Conservation (phyloP, 2,113 vertebrate species). For the Halcyon senegalensis region DNA sequence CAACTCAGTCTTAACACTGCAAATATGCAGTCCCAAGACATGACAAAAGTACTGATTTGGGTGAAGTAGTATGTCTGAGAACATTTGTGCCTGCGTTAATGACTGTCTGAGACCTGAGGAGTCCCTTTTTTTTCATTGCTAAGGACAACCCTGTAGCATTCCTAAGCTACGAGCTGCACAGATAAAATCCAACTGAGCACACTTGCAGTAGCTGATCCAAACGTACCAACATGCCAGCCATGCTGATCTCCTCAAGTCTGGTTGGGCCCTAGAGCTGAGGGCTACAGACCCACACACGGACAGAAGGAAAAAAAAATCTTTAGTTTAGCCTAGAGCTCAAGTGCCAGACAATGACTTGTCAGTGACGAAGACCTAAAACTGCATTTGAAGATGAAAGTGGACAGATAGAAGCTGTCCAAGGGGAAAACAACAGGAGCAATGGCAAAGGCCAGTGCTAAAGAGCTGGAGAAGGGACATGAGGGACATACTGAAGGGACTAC, state of each 20-base stretch:
- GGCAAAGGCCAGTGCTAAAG: neutral
- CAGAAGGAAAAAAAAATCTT: neutral
- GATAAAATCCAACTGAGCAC: neutral
- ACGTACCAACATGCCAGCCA: rapidly evolving
- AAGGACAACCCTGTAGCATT: neutral
- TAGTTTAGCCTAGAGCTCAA: neutral
- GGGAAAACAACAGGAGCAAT: neutral
- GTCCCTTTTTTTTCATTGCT: neutral
- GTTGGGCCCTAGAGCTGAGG: neutral
- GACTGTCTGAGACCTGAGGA: neutral
- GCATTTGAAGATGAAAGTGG: neutral
- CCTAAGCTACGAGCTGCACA: neutral
- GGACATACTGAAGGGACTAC: neutral
- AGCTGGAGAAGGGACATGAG: neutral
- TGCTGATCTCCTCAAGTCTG: neutral
- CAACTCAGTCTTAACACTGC: neutral
- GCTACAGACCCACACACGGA: neutral
- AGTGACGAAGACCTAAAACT: neutral
- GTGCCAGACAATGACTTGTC: neutral
- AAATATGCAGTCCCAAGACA: neutral
- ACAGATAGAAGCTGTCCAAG: neutral
- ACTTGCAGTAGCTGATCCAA: neutral
- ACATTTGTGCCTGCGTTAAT: neutral
- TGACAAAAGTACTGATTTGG: neutral
- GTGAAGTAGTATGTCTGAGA: neutral